Evolutionary conservation across 2,888 invertebrate genomes (phyloP).

Genomic region (Ornithoptera priamus): DNA sequence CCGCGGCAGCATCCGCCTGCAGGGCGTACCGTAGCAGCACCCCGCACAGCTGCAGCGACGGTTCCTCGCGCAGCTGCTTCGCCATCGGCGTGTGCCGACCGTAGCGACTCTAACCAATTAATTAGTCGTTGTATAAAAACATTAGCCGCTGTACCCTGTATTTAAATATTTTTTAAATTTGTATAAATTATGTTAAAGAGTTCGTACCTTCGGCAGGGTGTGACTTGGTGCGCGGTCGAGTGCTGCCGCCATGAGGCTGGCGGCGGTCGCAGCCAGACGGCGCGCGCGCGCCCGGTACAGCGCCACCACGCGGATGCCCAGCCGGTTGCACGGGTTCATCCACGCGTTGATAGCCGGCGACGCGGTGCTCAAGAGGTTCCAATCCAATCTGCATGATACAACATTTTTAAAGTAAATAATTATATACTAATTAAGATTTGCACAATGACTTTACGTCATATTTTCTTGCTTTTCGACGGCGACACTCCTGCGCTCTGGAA

Average conservation of each 20-base stretch:
- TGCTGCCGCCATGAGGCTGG: slow-evolving; percentile 97
- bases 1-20: slow-evolving; percentile 86
- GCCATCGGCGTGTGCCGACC: slow-evolving; percentile 92
- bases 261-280: slow-evolving; percentile 91
- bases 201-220: slow-evolving; percentile 85
- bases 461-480: too few relatives aligned
- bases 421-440: too few relatives aligned
- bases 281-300: slow-evolving; percentile 89
- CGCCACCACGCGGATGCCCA: slow-evolving; percentile 90
- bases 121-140: too few relatives aligned
- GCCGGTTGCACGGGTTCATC: slow-evolving; percentile 97
- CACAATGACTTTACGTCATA: too few relatives aligned
- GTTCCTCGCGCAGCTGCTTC: slow-evolving; percentile 95
- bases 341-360: slow-evolving; percentile 98
- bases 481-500: too few relatives aligned
- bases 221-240: slow-evolving; percentile 92
- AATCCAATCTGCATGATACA: slow-evolving; percentile 85
- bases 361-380: slow-evolving; percentile 97
- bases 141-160: too few relatives aligned
- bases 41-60: slow-evolving; percentile 95
- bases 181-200: too few relatives aligned
- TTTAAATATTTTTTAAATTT: too few relatives aligned
- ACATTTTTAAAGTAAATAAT: too few relatives aligned
- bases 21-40: slow-evolving; percentile 92
- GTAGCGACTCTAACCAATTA: slow-evolving; percentile 87